Conservation (phyloP, 2,888 invertebrate species). For the Drosophila peninsularis region DNA sequence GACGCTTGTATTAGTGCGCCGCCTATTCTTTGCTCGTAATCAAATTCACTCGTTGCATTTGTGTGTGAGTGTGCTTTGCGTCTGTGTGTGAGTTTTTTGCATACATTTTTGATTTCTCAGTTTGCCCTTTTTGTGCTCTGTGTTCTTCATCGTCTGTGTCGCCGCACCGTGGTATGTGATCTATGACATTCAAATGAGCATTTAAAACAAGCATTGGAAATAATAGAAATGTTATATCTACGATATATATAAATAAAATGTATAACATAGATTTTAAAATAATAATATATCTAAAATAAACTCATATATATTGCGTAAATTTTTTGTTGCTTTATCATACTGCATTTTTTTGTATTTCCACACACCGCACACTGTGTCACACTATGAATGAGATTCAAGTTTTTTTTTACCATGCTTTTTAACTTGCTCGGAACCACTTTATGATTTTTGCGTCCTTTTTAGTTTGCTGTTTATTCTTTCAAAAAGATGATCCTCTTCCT, state of each 20-base stretch:
- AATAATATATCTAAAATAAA: background rate
- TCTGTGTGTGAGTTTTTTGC: conserved; percentile 52
- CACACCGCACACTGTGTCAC: conserved; percentile 53
- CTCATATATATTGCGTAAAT: background rate
- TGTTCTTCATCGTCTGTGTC: conserved; percentile 43
- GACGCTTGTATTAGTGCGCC: conserved; percentile 50
- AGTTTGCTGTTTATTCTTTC: conserved; percentile 56
- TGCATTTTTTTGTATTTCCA: background rate
- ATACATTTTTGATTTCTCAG: conserved; percentile 62
- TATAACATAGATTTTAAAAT: background rate
- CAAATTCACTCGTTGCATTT: conserved; percentile 52
- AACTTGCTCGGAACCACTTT: conserved; percentile 79
- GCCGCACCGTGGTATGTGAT: conserved; percentile 57
- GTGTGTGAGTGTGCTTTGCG: conserved; percentile 12
- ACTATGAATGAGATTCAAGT: conserved; percentile 71
- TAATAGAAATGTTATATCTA: background rate
- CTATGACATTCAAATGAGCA: conserved; percentile 13
- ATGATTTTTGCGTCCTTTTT: conserved; percentile 75
- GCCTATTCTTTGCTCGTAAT: conserved; percentile 72
- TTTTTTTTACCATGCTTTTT: conserved; percentile 51
- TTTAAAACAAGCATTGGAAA: background rate
- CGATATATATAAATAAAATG: background rate
- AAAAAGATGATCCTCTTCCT: conserved; percentile 79
- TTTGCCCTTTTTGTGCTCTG: conserved; percentile 64
- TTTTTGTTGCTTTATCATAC: background rate